Evolutionary conservation across 2,113 vertebrate genomes (phyloP), one percentile per base, ranked within the genome.

Genomic region (Mugil cephalus): DNA sequence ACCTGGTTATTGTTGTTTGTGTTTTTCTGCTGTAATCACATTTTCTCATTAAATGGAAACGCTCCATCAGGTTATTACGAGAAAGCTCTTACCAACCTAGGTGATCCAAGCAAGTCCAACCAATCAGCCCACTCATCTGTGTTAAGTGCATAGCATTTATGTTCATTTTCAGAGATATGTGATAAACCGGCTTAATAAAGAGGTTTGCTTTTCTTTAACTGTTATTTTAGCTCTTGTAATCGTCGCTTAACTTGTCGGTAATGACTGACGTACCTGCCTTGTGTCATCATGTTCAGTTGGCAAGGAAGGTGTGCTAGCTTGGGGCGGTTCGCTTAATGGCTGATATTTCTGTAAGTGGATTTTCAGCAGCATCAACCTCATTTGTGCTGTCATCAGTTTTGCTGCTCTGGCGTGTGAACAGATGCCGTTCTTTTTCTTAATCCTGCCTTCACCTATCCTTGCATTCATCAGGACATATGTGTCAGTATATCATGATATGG

Each of bases 1-100:
- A 66, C 48, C 59, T 46, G 40, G 63, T 76, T 87, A 47, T 46
- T 74, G 50, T 68, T 62, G 39, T 43, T 55, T 79, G 43, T 46
- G 48, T 55, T 79, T 60, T 46, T 69, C 55, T 55, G 34, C 51
- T 1, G 15, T 53, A 48, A 52, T 66, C 61, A 17, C 48, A 43
- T 71, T 75, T 72, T 42, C 24, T 30, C 24, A 30, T 30, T 30
- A 30, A 30, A 30, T 2, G 2, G 24, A 30, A 30, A 2, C 5
- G 3, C 24, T 30, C 13, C 19, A 55, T 72, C 19, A 51, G 55
- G 46, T 45, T 55, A 51, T 56, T 55, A 47, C 30, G 21, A 61
- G 52, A 24, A 40, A 61, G 55, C 34, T 51, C 19, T 36, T 18
- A 10, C 14, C 1, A 40, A 30, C 7, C 30, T 34, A 62, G 43